phyloP scores from a whole-genome alignment of 2,113 vertebrate genomes.

The Sula dactylatra region DNA sequence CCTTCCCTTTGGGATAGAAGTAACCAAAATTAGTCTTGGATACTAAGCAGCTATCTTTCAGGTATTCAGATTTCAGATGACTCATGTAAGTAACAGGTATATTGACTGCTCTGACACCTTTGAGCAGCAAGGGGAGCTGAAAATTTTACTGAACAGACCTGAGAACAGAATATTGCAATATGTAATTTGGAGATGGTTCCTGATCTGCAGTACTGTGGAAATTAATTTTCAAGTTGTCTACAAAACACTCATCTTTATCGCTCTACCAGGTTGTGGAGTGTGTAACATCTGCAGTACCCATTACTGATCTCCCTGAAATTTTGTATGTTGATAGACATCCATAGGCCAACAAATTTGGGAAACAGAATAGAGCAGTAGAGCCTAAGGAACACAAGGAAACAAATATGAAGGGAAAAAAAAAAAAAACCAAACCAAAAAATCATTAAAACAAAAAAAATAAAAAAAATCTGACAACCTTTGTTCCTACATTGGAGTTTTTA shows the following conservation, averaged over 20 bases:
- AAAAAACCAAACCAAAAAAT: not conserved
- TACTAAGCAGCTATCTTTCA: not conserved
- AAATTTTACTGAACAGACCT: not conserved
- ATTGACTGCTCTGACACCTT: not conserved
- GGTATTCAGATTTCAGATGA: not conserved
- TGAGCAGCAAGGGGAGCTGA: not conserved
- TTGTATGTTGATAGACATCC: not conserved
- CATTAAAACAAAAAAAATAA: not conserved
- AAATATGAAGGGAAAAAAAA: accelerated
- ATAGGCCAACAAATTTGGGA: not conserved
- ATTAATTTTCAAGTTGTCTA: not conserved
- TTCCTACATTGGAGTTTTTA: not conserved
- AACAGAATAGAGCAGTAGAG: not conserved
- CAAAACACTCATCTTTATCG: not conserved
- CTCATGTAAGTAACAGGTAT: not conserved
- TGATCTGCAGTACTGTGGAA: not conserved
- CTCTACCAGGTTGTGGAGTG: not conserved
- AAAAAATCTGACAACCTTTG: not conserved
- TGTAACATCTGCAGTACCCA: not conserved
- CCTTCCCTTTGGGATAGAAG: not conserved
- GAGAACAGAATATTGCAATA: not conserved
- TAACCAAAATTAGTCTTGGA: not conserved
- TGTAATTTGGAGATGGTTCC: not conserved
- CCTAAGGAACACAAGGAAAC: not conserved
- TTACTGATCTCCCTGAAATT: not conserved